Evolutionary conservation across 2,113 vertebrate species (phyloP), one percentile per base, ranked within the genome.

Genomic region (Urocolius indicus): DNA sequence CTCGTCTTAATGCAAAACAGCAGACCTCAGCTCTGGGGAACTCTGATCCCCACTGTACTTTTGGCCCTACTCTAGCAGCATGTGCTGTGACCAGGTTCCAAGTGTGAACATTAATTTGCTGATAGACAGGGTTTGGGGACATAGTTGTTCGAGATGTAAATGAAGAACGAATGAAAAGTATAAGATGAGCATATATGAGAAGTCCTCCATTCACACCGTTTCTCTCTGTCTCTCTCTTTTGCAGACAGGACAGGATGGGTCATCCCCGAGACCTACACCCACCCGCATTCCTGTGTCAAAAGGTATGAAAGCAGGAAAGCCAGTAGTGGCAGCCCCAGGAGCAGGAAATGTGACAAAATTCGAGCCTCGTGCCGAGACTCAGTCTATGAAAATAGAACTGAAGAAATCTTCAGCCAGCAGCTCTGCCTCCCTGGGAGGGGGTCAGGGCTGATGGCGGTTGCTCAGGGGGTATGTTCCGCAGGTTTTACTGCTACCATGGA

Each of bases 311-410:
- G 98, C 98, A 84, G 98, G 98, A 98, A 99, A 99, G 98, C 97
- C 98, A 87, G 96, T 98, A 92, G 89, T 99, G 97, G 98, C 99
- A 98, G 98, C 98, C 91, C 91, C 98, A 95, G 99, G 98, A 96
- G 95, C 99, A 97, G 98, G 99, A 97, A 98, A 98, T 95, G 98
- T 98, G 97, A 97, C 98, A 93, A 98, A 98, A 98, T 96, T 98
- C 97, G 99, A 99, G 98, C 98, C 99, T 93, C 98, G 98, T 96
- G 98, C 98, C 41, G 99, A 99, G 97, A 98, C 98, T 98, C 99
- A 99, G 94, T 98, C 98, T 79, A 98, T 99, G 99, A 99, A 98
- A 98, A 99, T 99, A 97, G 99, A 99, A 98, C 98, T 99, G 98
- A 99, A 98, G 98, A 99, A 98, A 97, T 98, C 98, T 84, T 96